Evolutionary conservation across 2,113 vertebrate species (phyloP).

Genomic region (Oryzias celebensis): DNA sequence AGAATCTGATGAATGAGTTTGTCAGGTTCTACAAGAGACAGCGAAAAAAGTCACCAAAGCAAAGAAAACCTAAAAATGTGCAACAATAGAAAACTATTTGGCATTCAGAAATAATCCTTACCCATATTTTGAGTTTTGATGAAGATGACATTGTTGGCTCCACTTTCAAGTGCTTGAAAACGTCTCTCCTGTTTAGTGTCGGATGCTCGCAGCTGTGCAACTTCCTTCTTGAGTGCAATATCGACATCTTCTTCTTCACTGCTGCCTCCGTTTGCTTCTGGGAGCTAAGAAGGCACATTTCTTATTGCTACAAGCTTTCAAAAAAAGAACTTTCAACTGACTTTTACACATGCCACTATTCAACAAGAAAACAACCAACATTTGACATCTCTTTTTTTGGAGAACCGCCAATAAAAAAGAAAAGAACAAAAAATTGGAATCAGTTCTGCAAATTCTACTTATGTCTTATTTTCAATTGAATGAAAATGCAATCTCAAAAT

Average conservation of each 20-base stretch:
- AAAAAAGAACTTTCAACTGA: too few relatives aligned
- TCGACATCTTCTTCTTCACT: constrained; percentile 84
- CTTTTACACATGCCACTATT: too few relatives aligned
- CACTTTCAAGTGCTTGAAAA: constrained; percentile 90
- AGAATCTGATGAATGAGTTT: constrained; percentile 91
- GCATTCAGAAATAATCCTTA: constrained; percentile 37
- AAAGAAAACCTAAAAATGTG: background rate
- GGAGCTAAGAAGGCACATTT: constrained; percentile 62
- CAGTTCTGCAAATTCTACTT: too few relatives aligned
- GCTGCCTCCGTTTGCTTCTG: constrained; percentile 66
- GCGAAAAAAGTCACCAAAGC: background rate
- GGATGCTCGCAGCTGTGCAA: constrained; percentile 81
- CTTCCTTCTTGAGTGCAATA: constrained; percentile 89
- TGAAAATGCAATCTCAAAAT: too few relatives aligned
- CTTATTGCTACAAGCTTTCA: background rate
- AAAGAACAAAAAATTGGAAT: too few relatives aligned
- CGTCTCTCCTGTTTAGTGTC: constrained; percentile 79
- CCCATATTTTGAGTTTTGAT: constrained; percentile 89
- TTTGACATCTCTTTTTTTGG: too few relatives aligned
- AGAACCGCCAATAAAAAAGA: too few relatives aligned
- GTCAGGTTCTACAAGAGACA: constrained; percentile 81
- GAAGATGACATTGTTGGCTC: constrained; percentile 94
- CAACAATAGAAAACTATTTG: background rate
- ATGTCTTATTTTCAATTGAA: too few relatives aligned
- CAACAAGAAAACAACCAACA: too few relatives aligned